These are phyloP conservation scores for Diorhabda sublineata DNA, from an alignment of 1,140 invertebrate genomes.

Conservation along the genomic window DNA sequence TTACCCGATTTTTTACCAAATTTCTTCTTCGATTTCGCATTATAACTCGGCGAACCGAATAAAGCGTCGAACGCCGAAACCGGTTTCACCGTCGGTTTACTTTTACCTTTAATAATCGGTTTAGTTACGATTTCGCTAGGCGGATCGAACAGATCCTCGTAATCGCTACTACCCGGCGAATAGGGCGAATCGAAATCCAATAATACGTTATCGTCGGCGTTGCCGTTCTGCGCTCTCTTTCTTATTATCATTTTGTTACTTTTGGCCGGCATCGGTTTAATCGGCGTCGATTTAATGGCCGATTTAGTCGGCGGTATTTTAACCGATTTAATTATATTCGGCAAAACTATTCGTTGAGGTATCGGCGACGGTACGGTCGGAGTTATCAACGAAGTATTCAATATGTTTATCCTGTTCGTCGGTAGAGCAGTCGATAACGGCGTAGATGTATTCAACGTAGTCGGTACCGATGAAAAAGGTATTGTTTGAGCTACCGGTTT, in stretches of 20 bases:
- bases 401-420: slow-evolving; percentile 44
- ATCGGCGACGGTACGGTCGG: slow-evolving; percentile 38
- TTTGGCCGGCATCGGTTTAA: slow-evolving; percentile 52
- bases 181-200: slow-evolving; percentile 79
- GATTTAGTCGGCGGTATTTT: slow-evolving; percentile 50
- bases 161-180: slow-evolving; percentile 77
- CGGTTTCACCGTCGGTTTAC: slow-evolving; percentile 42
- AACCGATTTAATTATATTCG: slow-evolving; percentile 42
- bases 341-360: slow-evolving; percentile 49
- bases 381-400: slow-evolving; percentile 40
- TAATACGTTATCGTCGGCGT: slow-evolving; percentile 50
- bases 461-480: slow-evolving; percentile 35
- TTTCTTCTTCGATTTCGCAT: slow-evolving; percentile 39
- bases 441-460: slow-evolving; percentile 42
- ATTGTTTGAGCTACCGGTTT: slow-evolving; percentile 44
- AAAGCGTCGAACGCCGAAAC: slow-evolving; percentile 55
- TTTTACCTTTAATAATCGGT: slow-evolving; percentile 24
- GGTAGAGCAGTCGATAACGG: slow-evolving; percentile 42
- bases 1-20: slow-evolving; percentile 42
- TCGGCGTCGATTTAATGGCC: slow-evolving; percentile 53
- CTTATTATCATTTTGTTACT: slow-evolving; percentile 41
- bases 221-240: slow-evolving; percentile 29
- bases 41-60: slow-evolving; percentile 51
- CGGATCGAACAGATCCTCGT: slow-evolving; percentile 81
- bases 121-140: slow-evolving; percentile 56